Evolutionary conservation across 2,888 invertebrate genomes (phyloP).

Genomic region (Steinernema hermaphroditum): DNA sequence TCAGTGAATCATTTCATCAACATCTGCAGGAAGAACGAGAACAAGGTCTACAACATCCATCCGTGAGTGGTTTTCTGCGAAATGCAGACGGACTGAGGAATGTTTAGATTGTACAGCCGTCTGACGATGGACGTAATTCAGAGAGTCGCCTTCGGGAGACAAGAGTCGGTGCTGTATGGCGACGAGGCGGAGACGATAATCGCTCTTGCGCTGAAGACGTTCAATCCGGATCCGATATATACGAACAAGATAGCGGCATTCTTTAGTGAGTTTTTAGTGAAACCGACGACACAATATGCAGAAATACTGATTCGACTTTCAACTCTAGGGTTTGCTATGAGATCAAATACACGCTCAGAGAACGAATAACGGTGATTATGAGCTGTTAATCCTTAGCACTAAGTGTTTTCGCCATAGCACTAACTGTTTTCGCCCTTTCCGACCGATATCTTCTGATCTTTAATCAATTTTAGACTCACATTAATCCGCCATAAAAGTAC

Average conservation of each 20-base stretch:
- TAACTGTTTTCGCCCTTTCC: no score
- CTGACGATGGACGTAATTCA: constrained; percentile 58
- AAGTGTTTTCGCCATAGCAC: no score
- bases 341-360: no score
- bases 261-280: constrained; percentile 30
- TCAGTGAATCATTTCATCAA: not conserved
- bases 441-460: no score
- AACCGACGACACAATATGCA: no score
- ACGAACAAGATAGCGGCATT: constrained; percentile 33
- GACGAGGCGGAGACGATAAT: constrained; percentile 40
- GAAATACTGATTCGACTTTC: no score
- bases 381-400: no score
- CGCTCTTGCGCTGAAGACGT: not conserved
- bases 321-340: no score
- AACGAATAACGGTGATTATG: no score
- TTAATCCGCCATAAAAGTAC: no score
- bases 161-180: constrained; percentile 47
- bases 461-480: no score
- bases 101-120: constrained; percentile 54
- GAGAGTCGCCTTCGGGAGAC: constrained; percentile 53
- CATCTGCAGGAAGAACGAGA: not conserved
- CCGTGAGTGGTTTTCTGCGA: not conserved
- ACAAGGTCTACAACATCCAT: not conserved
- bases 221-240: constrained; percentile 15
- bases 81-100: not conserved